Conservation (phyloP, 2,888 invertebrate species). For the Troglohyphantes excavatus region DNA sequence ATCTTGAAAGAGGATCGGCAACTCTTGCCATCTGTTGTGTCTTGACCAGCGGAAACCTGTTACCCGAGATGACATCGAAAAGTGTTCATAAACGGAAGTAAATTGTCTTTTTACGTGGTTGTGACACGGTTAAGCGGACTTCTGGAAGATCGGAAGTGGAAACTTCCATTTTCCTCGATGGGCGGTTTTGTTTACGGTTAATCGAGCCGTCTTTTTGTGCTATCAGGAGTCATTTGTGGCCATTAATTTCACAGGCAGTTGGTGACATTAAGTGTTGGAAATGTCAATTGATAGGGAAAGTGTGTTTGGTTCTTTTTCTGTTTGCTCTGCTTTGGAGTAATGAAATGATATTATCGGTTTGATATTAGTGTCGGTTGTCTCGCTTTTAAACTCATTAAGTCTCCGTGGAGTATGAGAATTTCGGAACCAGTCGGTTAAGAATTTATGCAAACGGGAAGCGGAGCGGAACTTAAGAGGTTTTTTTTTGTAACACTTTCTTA, state of each 20-base stretch:
- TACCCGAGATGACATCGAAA: constrained; percentile 46
- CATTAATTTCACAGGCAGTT: background rate
- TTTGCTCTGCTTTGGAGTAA: background rate
- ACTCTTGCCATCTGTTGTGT: too few species aligned
- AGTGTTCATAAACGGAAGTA: constrained; percentile 54
- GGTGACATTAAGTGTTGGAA: background rate
- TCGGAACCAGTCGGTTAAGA: too few species aligned
- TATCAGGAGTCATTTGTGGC: background rate
- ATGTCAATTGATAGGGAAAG: background rate
- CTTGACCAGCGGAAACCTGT: constrained; percentile 24
- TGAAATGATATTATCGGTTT: too few species aligned
- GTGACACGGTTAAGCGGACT: constrained; percentile 56
- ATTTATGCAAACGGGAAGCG: too few species aligned
- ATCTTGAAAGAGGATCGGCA: too few species aligned
- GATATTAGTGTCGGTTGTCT: too few species aligned
- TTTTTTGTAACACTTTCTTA: too few species aligned
- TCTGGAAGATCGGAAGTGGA: constrained; percentile 57
- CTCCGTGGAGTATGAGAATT: too few species aligned
- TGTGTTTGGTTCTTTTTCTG: background rate
- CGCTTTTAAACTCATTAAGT: too few species aligned
- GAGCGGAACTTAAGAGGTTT: too few species aligned
- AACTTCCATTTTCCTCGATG: constrained; percentile 47
- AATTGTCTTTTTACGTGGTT: background rate
- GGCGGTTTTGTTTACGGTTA: constrained; percentile 22
- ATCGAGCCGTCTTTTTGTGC: background rate